Base-by-base conservation (phyloP, 2,113 vertebrate species). In the Isichthys henryi region DNA sequence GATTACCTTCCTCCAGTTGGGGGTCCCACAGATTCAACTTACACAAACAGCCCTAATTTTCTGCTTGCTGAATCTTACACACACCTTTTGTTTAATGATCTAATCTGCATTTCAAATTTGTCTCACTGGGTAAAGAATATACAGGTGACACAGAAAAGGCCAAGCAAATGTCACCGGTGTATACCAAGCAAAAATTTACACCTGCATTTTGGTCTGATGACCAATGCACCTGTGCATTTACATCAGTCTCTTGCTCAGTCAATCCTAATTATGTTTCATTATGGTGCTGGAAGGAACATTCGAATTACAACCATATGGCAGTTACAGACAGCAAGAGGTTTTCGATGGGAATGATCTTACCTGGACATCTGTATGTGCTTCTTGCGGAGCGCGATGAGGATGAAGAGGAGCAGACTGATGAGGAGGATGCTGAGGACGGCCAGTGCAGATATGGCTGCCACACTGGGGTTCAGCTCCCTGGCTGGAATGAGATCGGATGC, bases 291-390 rank as follows among this genome's bases (percentile, higher is more conserved):
- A 74, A 35, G 70, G 31, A 13, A 6, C 70, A 39, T 35, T 74
- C 13, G 13, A 74, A 74, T 11, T 74, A 74, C 31, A 74, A 13
- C 31, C 1, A 3, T 13, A 17, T 80, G 35, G 6, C 35, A 43
- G 19, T 80, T 80, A 19, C 35, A 17, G 62, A 27, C 0, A 3
- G 62, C 62, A 1, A 70, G 74, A 80, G 17, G 35, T 43, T 80
- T 43, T 17, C 3, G 74, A 43, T 43, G 11, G 31, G 17, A 39
- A 43, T 43, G 31, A 80, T 48, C 91, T 93, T 91, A 97, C 97
- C 97, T 96, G 45, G 96, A 96, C 96, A 99, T 97, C 93, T 99
- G 97, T 48, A 98, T 96, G 88, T 99, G 98, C 62, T 99, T 99
- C 88, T 96, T 97, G 3, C 98, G 96, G 0, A 99, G 96, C 0